phyloP scores from a whole-genome alignment of 2,797 vertebrate species.

The Melanotaenia boesemani region DNA sequence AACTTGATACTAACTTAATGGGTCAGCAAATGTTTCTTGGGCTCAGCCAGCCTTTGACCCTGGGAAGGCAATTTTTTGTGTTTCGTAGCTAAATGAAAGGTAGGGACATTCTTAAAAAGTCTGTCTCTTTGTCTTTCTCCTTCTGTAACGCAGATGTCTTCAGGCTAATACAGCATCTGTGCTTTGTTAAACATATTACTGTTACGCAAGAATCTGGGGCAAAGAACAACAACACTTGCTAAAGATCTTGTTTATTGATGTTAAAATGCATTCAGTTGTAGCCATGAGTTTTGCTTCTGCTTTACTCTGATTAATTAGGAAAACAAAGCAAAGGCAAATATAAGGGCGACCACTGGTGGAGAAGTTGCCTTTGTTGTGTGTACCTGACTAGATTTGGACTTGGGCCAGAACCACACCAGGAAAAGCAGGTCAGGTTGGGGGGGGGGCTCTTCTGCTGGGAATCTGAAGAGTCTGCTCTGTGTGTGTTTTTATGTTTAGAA shows the following conservation, averaged over 20 bases:
- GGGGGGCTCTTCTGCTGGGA: conserved; percentile 68
- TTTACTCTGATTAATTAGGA: conserved; percentile 63
- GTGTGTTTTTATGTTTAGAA: conserved; percentile 76
- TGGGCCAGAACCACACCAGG: conserved; percentile 42
- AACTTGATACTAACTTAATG: conserved; percentile 60
- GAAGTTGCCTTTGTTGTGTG: conserved; percentile 46
- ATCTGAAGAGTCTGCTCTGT: conserved; percentile 71
- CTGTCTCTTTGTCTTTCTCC: conserved; percentile 50
- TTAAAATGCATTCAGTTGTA: conserved; percentile 71
- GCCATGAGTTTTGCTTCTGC: conserved; percentile 50
- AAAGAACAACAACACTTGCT: conserved; percentile 77
- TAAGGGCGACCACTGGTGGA: conserved; percentile 41
- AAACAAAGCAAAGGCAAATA: conserved; percentile 71
- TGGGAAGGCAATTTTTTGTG: conserved; percentile 25
- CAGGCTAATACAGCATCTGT: conserved; percentile 79
- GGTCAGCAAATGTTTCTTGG: conserved; percentile 43
- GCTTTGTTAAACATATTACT: conserved; percentile 78
- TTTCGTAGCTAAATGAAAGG: conserved; percentile 47
- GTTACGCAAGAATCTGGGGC: conserved; percentile 77
- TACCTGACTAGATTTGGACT: conserved; percentile 64
- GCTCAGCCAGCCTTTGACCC: conserved; percentile 22
- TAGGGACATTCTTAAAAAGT: conserved; percentile 65
- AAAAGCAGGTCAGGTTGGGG: conserved; percentile 69
- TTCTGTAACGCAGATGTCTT: conserved; percentile 71
- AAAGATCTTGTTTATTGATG: conserved; percentile 79